These are phyloP conservation scores for Tanaodytes sp. DNA, from an alignment of 2,888 invertebrate species.

Conservation along the genomic window DNA sequence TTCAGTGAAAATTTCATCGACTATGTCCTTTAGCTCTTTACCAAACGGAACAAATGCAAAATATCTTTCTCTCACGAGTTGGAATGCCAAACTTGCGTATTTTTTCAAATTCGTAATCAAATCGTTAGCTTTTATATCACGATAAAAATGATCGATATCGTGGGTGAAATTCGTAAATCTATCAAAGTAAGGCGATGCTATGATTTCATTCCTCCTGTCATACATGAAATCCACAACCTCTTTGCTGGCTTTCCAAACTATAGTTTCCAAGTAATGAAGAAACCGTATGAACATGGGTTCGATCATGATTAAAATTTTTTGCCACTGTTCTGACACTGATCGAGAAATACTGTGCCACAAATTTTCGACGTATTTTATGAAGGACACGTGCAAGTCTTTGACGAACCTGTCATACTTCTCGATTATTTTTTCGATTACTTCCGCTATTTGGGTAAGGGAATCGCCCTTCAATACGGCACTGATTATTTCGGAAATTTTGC, in stretches of 20 bases:
- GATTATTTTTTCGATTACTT: slow-evolving; percentile 80
- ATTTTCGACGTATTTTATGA: slow-evolving; percentile 82
- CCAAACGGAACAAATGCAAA: slow-evolving; percentile 81
- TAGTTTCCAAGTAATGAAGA: slow-evolving; percentile 83
- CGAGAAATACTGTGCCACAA: slow-evolving; percentile 82
- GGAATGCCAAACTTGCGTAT: slow-evolving; percentile 80
- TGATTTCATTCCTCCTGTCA: slow-evolving; percentile 84
- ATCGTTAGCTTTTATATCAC: slow-evolving; percentile 84
- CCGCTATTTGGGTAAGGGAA: slow-evolving; percentile 81
- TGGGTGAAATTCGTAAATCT: slow-evolving; percentile 86
- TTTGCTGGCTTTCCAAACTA: slow-evolving; percentile 82
- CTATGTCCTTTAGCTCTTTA: slow-evolving; percentile 78
- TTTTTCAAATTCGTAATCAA: slow-evolving; percentile 85
- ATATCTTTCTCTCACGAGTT: slow-evolving; percentile 80
- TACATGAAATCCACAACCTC: slow-evolving; percentile 87
- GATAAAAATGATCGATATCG: slow-evolving; percentile 85
- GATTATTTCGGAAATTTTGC: slow-evolving; percentile 80
- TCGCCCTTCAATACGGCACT: slow-evolving; percentile 83
- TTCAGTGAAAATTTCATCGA: slow-evolving; percentile 78
- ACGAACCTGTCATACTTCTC: slow-evolving; percentile 86
- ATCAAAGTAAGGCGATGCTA: slow-evolving; percentile 86
- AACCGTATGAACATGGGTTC: slow-evolving; percentile 86
- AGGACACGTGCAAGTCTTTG: slow-evolving; percentile 82
- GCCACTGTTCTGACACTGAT: slow-evolving; percentile 81
- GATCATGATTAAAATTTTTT: slow-evolving; percentile 80